phyloP scores from a whole-genome alignment of 2,888 invertebrate species.

The Leptinotarsa haldemani region DNA sequence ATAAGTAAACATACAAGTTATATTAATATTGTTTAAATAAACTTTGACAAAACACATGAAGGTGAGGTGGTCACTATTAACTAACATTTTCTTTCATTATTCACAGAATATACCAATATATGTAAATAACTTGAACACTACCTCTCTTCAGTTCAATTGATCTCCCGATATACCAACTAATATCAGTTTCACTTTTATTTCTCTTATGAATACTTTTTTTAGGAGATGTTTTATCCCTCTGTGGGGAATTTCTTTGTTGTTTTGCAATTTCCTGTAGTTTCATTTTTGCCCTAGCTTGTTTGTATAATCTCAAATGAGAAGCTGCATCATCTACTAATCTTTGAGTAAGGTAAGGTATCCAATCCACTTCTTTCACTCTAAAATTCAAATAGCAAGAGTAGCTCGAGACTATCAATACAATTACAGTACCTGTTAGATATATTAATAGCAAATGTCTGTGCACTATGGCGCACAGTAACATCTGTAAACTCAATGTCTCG shows the following conservation, averaged over 20 bases:
- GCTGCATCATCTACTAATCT: constrained; percentile 91
- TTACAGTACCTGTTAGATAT: constrained; percentile 75
- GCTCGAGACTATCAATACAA: neutral
- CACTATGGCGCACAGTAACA: constrained; percentile 74
- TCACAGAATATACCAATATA: neutral
- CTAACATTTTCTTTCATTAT: no score
- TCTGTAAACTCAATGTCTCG: constrained; percentile 81
- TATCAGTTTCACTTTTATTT: constrained; percentile 81
- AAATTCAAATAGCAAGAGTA: constrained; percentile 6
- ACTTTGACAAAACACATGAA: neutral
- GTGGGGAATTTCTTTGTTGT: constrained; percentile 59
- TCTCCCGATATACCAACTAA: constrained; percentile 71
- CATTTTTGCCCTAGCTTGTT: constrained; percentile 75
- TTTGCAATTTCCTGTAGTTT: constrained; percentile 58
- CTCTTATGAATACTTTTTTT: constrained; percentile 70
- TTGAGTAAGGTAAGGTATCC: constrained; percentile 89
- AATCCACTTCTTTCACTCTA: constrained; percentile 85
- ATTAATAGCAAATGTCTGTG: constrained; percentile 78
- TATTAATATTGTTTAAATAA: neutral
- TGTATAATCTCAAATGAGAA: constrained; percentile 86
- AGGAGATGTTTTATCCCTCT: constrained; percentile 61
- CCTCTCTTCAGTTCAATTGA: constrained; percentile 60
- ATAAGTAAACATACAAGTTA: no score
- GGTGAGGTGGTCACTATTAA: no score
- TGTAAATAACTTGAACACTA: constrained; percentile 44